Evolutionary conservation across 2,888 invertebrate genomes (phyloP), one percentile per base, ranked within the genome.

Genomic region (Tachystola acroxantha): DNA sequence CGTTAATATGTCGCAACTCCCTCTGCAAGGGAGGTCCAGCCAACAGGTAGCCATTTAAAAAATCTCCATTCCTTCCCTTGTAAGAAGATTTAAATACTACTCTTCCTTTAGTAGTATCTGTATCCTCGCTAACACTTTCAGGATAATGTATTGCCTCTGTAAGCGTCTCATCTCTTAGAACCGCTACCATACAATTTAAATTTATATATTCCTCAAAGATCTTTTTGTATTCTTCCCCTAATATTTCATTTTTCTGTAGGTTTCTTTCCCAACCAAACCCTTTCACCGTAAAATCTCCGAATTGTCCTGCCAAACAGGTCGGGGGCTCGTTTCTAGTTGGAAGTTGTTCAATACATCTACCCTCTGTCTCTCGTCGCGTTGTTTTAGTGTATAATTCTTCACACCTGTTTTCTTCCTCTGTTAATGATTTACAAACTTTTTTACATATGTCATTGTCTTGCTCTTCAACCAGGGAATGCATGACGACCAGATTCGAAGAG

Each of bases 81-180:
- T 42, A 32, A 0, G 52, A 50, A 0, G 45, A 46, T 33, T 53
- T 40, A 25, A 50, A 50, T 2, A 55, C 48, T 0, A 48, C 45
- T 3, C 57, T 32, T 3, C 53, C 38, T 27, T 51, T 47, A 0
- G 49, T 43, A 2, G 50, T 44, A 0, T 19, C 14, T 9, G 36
- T 48, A 10, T 50, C 44, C 4, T 45, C 36, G 3, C 46, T 42
- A 1, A 60, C 12, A 0, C 64, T 54, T 0, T 61, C 53, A 30
- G 58, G 61, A 20, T 64, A 29, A 19, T 57, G 54, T 1, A 50
- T 40, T 2, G 43, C 28, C 14, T 34, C 36, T 5, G 41, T 42
- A 10, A 34, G 34, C 5, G 7, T 24, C 2, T 30, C 16, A 9
- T 40, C 11, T 16, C 30, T 26, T 24, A 12, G 3, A 16, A 46